Base-by-base conservation (phyloP, 53 echinoderm and acorn worm species). In the Crossaster papposus region DNA sequence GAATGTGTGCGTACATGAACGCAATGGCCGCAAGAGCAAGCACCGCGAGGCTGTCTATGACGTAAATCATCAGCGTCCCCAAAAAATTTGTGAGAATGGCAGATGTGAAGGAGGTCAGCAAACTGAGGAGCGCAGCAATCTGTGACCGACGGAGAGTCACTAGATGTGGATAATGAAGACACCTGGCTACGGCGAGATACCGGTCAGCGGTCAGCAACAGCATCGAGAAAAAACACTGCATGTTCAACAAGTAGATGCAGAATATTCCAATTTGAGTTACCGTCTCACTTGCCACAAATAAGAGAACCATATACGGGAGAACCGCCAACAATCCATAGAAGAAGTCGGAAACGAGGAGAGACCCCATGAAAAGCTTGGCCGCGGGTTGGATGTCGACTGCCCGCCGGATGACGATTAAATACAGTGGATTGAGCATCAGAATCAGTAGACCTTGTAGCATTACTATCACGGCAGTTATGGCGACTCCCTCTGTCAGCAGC, bases 1-100 rank as follows among this genome's bases (percentile, higher is more conserved):
- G 58, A 32, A 80, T 80, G 80, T 80, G 80, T 30, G 54, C 29
- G 80, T 55, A 80, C 80, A 80, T 55, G 58, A 80, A 15, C 80
- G 58, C 1, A 31, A 80, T 55, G 22, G 55, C 17, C 30, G 37
- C 33, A 3, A 55, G 8, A 2, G 18, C 23, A 62, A 62, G 17
- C 62, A 62, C 23, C 3, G 62, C 62, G 23, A 80, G 0, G 58
- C 54, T 30, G 24, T 12, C 0, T 33, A 55, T 4, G 23, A 55
- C 14, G 31, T 32, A 54, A 54, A 55, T 15, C 80, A 80, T 29
- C 2, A 80, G 2, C n/a, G 26, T n/a, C 68, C 4, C 22, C 28
- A 4, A 23, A 26, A 68, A n/a, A 78, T n/a, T 11, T 54, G 31
- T 2, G 2, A 13, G 31, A 12, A 54, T 14, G 26, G 33, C 78